phyloP scores from a whole-genome alignment of 2,113 vertebrate genomes.

The Salvator merianae region DNA sequence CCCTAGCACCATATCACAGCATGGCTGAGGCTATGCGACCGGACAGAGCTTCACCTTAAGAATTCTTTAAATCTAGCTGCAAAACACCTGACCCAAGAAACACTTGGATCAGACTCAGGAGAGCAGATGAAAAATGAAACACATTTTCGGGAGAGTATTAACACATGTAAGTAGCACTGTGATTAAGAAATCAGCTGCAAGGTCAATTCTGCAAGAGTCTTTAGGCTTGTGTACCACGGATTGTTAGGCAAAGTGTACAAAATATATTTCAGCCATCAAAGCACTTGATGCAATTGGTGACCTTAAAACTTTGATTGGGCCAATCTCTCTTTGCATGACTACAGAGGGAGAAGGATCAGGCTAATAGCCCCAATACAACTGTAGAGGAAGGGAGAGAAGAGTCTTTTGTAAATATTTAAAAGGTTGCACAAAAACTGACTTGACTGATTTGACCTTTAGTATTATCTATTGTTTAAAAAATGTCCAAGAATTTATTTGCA shows the following conservation, averaged over 20 bases:
- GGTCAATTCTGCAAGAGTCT: background rate
- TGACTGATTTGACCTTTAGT: background rate
- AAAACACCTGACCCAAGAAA: background rate
- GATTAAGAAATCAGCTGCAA: background rate
- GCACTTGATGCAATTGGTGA: background rate
- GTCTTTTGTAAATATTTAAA: background rate
- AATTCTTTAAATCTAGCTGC: background rate
- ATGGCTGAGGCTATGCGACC: background rate
- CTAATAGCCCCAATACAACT: background rate
- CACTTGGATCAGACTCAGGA: constrained; percentile 1
- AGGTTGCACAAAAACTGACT: background rate
- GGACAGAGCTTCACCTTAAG: background rate
- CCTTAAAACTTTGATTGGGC: background rate
- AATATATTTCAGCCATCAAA: background rate
- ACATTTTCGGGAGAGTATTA: background rate
- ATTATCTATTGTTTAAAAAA: background rate
- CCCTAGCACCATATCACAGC: background rate
- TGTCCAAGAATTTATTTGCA: too few species aligned
- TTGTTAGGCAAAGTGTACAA: background rate
- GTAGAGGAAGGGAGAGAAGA: background rate
- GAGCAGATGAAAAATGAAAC: background rate
- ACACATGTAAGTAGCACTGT: background rate
- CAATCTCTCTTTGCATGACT: background rate
- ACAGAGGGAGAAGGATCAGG: background rate
- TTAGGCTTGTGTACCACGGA: too few species aligned